phyloP scores from a whole-genome alignment of 2,113 vertebrate genomes.

The Ptilonorhynchus violaceus region DNA sequence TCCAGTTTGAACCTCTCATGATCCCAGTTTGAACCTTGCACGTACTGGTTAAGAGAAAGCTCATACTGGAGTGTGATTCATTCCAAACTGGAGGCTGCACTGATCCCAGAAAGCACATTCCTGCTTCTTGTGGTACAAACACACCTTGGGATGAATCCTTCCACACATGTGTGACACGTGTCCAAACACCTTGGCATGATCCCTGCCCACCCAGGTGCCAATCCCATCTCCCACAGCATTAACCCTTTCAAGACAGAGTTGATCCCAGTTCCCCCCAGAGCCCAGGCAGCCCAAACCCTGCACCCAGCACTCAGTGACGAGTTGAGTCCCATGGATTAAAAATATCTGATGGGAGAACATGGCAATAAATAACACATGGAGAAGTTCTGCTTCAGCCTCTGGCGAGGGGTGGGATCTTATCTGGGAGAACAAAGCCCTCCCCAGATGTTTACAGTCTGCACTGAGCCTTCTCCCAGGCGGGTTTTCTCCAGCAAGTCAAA shows the following conservation, averaged over 20 bases:
- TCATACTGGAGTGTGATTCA: neutral
- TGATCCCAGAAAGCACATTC: neutral
- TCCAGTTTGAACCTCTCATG: neutral
- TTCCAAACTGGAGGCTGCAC: neutral
- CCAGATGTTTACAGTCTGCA: conserved; percentile 39
- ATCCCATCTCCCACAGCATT: neutral
- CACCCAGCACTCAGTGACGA: neutral
- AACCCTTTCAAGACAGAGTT: neutral
- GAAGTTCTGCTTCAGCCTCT: conserved; percentile 3
- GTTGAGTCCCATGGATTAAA: neutral
- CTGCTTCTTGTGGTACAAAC: neutral
- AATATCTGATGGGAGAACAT: neutral
- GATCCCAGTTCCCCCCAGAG: neutral
- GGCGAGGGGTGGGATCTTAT: conserved; percentile 40
- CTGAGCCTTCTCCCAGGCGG: neutral
- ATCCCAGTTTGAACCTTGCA: neutral
- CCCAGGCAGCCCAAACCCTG: neutral
- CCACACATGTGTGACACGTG: neutral
- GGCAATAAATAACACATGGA: neutral
- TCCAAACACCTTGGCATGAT: neutral
- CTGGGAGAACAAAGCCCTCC: conserved; percentile 43
- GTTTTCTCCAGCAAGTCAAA: conserved; percentile 39
- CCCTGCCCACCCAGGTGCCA: neutral
- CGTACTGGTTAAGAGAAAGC: neutral
- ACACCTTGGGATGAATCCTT: neutral